Evolutionary conservation across 2,797 vertebrate species (phyloP), one percentile per base, ranked within the genome.

Genomic region (Lateolabrax maculatus): DNA sequence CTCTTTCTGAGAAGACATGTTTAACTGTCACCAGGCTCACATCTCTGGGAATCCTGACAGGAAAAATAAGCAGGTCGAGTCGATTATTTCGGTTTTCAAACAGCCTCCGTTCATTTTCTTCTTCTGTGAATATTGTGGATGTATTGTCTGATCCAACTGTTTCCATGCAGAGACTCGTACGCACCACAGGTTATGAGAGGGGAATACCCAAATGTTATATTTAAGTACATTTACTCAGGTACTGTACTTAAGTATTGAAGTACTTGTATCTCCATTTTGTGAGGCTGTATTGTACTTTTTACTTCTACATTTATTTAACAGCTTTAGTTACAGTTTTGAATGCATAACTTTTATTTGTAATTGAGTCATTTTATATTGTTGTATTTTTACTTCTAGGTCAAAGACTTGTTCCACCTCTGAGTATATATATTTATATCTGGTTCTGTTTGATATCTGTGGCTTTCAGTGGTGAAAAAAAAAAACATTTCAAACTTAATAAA

Each of bases 1-100:
- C 34, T 81, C 29, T 31, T 29, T 23, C 23, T 67, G 62, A 61
- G 62, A 46, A 5, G 56, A 51, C 67, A 27, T 44, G 36, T 36
- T 65, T 3, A 21, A 31, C 11, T 5, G 27, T 52, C 34, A 19
- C 43, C 9, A 11, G 21, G n/a, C 1, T 77, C 75, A 84, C 72
- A 72, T 71, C 48, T 63, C 39, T 4, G 64, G n/a, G 21, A 18
- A 3, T 1, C 36, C 29, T 52, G 44, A n/a, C 10, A 52, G n/a
- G 12, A 44, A 34, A 16, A 36, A 27, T 34, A 34, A 55, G 25
- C 8, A 1, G 8, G 58, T 13, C 31, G 8, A 60, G 4, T 56
- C 36, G 5, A 6, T 19, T 39, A n/a, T 43, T 23, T 4, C 4
- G 1, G 12, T 12, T 31, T 29, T 37, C 2, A 8, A 34, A 63